Base-by-base conservation (phyloP, 2,113 vertebrate genomes). In the Chaenocephalus aceratus region DNA sequence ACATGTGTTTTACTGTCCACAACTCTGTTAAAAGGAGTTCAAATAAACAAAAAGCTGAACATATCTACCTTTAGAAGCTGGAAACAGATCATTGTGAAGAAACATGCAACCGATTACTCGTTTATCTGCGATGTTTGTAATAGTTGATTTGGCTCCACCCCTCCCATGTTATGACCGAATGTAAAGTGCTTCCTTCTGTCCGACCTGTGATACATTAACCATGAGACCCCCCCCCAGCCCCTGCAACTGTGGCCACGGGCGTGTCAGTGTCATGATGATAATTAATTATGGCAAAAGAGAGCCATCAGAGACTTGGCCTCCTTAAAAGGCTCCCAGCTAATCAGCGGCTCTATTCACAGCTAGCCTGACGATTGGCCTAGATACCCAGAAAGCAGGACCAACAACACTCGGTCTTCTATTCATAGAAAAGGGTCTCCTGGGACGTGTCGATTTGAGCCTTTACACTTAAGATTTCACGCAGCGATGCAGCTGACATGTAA, bases 251-350 rank as follows among this genome's bases (percentile, higher is more conserved):
- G 54, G 66, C 71, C 66, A 84, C 75, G 49, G 84, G 61, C 85
- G 78, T 79, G 69, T 81, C 86, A 78, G 13, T 18, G 67, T 74
- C 60, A 54, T 91, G 85, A 88, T 75, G 89, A 76, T 91, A 91
- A 94, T 91, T 86, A 91, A 90, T 86, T 86, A 88, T 88, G 90
- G 84, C 89, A 90, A 91, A 88, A 86, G 60, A 84, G 88, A 88
- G 68, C 86, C 88, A 85, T 87, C 81, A 79, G 89, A 86, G 87
- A 89, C 77, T 10, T 91, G 92, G 77, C 90, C 91, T 91, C 88
- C 80, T 91, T 91, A 86, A 88, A 88, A 91, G 70, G 72, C 74
- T 80, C 82, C 72, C 85, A 82, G 91, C 87, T 89, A 92, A 94
- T 91, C 90, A 88, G 72, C 65, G 5, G 67, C 77, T 82, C 77